These are phyloP conservation scores for Phyto melanocephala DNA, from an alignment of 2,888 invertebrate species.

Conservation along the genomic window DNA sequence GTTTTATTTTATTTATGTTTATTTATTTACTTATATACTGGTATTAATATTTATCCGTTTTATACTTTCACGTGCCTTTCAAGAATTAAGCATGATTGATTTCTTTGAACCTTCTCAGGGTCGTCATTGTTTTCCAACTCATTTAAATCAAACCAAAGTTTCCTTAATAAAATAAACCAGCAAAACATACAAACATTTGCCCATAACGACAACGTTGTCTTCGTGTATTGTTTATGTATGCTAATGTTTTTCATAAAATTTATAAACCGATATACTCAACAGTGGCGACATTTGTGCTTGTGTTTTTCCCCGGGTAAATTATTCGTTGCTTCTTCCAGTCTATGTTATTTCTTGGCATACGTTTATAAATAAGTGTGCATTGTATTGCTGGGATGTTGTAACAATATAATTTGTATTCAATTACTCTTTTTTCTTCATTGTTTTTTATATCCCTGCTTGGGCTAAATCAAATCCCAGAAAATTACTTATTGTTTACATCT, in stretches of 20 bases:
- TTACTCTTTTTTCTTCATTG: background rate
- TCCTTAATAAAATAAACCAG: too few species aligned
- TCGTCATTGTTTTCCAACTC: background rate
- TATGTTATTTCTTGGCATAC: background rate
- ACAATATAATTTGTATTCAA: slow-evolving; percentile 40
- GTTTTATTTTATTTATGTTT: too few species aligned
- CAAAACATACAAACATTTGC: too few species aligned
- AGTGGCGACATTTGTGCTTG: background rate
- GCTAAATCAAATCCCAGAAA: slow-evolving; percentile 20
- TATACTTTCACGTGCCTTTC: slow-evolving; percentile 8
- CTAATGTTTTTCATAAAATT: slow-evolving; percentile 15
- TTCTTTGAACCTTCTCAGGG: background rate
- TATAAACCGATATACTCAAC: too few species aligned
- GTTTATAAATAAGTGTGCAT: background rate
- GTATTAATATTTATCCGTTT: slow-evolving; percentile 7
- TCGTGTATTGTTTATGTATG: too few species aligned
- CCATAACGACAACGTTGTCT: too few species aligned
- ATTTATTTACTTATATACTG: background rate
- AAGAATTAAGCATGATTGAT: slow-evolving; percentile 30
- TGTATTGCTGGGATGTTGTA: background rate
- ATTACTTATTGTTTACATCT: slow-evolving; percentile 29
- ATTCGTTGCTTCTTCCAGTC: background rate
- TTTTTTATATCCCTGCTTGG: background rate
- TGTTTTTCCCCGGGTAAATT: background rate
- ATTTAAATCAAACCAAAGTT: too few species aligned